Conservation (phyloP, 2,888 invertebrate genomes). For the Acanthococcus lagerstroemiae region DNA sequence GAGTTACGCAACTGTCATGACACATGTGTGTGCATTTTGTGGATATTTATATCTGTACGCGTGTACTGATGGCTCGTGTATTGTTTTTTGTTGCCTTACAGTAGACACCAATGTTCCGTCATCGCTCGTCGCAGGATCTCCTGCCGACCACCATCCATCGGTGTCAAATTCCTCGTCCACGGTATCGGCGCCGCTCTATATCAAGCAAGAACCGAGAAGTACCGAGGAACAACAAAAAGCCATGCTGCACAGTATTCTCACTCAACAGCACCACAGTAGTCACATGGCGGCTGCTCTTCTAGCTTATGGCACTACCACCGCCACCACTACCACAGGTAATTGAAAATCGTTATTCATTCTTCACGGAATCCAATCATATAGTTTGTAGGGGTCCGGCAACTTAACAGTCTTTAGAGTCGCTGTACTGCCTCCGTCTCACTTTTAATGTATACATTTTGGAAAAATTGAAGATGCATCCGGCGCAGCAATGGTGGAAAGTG, state of each 20-base stretch:
- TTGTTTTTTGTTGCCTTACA: neutral
- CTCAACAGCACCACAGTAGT: neutral
- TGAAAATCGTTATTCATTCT: neutral
- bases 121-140: conserved; percentile 17
- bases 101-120: conserved; percentile 23
- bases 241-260: conserved; percentile 20
- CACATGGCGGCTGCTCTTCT: conserved; percentile 12
- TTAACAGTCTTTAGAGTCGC: too few species aligned
- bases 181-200: conserved; percentile 7
- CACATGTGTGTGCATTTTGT: too few species aligned
- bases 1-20: too few species aligned
- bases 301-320: conserved; percentile 14
- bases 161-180: conserved; percentile 19
- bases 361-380: neutral
- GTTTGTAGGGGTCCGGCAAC: too few species aligned
- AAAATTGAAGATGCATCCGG: too few species aligned
- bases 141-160: neutral
- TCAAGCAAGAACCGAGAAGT: conserved; percentile 18
- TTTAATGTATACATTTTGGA: too few species aligned
- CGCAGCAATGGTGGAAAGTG: too few species aligned
- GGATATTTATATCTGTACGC: too few species aligned
- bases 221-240: conserved; percentile 16
- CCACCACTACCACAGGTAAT: conserved; percentile 28
- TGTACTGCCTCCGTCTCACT: too few species aligned
- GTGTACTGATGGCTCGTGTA: neutral